A percentile compares a stretch with the other conserved stretches of the same genome.
Conservation (phyloP, 1,140 invertebrate species). For the Aphelenchoides fujianensis region DNA sequence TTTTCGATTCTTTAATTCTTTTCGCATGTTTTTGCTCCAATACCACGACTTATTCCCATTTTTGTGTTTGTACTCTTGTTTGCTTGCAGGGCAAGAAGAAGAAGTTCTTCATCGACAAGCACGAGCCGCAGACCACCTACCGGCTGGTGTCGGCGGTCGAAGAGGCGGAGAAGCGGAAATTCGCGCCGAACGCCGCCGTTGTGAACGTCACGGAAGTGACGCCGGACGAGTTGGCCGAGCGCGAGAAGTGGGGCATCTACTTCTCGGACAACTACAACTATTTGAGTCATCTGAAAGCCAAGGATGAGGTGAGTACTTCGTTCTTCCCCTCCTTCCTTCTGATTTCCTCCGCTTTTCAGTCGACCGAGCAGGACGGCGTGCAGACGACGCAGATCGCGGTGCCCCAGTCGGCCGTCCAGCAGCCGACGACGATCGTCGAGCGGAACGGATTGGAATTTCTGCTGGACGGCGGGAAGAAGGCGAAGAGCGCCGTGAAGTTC, state of each 20-base stretch:
- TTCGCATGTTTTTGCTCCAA: too few relatives aligned
- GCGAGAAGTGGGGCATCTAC: slow-evolving; percentile 85
- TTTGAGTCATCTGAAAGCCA: slow-evolving; percentile 78
- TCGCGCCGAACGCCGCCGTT: slow-evolving; percentile 10
- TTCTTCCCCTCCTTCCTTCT: slow-evolving; percentile 22
- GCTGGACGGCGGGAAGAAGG: not conserved
- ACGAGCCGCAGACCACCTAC: slow-evolving; percentile 82
- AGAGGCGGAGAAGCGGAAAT: slow-evolving; percentile 81
- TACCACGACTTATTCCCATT: not conserved
- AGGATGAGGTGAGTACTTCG: slow-evolving; percentile 54
- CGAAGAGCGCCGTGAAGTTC: not conserved
- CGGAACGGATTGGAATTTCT: not conserved
- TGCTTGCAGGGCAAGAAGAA: slow-evolving; percentile 62
- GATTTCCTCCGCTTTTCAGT: slow-evolving; percentile 7
- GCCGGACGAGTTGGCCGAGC: slow-evolving; percentile 69
- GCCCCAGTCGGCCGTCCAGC: not conserved
- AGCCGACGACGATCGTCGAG: not conserved
- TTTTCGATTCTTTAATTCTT: too few relatives aligned
- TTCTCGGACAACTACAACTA: slow-evolving; percentile 95
- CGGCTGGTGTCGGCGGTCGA: slow-evolving; percentile 84
- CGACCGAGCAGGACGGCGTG: not conserved
- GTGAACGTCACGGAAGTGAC: slow-evolving; percentile 26
- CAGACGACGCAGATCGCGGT: not conserved
- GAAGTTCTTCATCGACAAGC: slow-evolving; percentile 83
- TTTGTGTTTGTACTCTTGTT: not conserved